These are phyloP conservation scores for Nasonovia ribisnigri DNA, from an alignment of 2,888 invertebrate genomes.

Conservation along the genomic window DNA sequence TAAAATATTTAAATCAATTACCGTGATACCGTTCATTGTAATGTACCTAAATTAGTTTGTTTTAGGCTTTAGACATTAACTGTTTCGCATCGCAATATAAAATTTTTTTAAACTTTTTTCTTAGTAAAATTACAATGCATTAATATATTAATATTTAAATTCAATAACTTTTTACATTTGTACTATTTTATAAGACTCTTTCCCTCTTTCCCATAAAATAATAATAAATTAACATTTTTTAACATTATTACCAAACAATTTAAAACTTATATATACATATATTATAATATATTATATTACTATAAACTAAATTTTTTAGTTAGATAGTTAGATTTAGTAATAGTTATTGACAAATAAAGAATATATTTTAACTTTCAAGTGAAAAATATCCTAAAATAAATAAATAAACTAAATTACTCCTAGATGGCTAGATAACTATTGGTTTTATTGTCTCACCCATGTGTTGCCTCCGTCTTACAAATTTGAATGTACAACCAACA, in stretches of 20 bases:
- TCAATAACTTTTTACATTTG: background rate
- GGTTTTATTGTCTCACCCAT: background rate
- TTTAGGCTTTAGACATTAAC: background rate
- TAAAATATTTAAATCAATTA: background rate
- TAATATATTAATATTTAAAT: background rate
- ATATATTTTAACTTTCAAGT: too few relatives aligned
- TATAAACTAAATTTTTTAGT: too few relatives aligned
- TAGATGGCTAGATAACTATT: too few relatives aligned
- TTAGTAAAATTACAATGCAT: background rate
- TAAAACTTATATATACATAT: too few relatives aligned
- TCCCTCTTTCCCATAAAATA: background rate
- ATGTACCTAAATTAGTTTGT: background rate
- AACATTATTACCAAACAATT: too few relatives aligned
- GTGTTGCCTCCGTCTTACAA: background rate
- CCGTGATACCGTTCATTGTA: background rate
- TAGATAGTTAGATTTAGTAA: too few relatives aligned
- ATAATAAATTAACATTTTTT: background rate
- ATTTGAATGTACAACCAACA: background rate
- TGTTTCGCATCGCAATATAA: background rate
- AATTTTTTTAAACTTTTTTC: background rate
- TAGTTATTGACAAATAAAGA: too few relatives aligned
- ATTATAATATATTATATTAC: too few relatives aligned
- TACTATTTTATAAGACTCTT: background rate
- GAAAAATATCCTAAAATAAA: too few relatives aligned
- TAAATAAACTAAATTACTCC: background rate